phyloP scores from a whole-genome alignment of 2,888 invertebrate species.

The Volucella inanis region DNA sequence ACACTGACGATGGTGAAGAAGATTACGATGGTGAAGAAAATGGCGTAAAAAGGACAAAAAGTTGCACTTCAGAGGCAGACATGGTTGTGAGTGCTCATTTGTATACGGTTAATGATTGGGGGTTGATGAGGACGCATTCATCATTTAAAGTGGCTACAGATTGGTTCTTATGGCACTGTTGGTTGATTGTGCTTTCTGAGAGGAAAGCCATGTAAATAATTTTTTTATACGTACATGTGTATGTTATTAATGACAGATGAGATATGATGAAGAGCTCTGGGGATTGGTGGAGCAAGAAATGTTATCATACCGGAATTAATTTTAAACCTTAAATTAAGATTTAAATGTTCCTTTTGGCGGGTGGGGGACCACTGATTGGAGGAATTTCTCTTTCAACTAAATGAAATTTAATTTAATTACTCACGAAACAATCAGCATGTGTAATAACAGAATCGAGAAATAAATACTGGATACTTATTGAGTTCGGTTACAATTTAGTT shows the following conservation, averaged over 20 bases:
- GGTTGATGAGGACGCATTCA: conserved; percentile 8
- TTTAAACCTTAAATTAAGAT: not conserved
- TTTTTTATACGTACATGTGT: not conserved
- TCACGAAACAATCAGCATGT: too few relatives aligned
- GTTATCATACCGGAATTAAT: not conserved
- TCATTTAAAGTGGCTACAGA: conserved; percentile 25
- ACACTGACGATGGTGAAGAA: not conserved
- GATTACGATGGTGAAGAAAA: conserved; percentile 12
- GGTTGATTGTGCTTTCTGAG: conserved; percentile 15
- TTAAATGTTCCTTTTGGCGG: conserved; percentile 2
- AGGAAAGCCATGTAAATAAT: conserved; percentile 56
- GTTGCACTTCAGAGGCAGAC: conserved; percentile 56
- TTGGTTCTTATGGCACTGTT: conserved; percentile 3
- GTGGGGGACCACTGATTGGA: not conserved
- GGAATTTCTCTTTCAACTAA: not conserved
- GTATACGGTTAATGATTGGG: conserved; percentile 48
- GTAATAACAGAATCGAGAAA: too few relatives aligned
- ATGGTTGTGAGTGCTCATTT: conserved; percentile 61
- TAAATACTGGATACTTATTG: too few relatives aligned
- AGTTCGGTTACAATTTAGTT: too few relatives aligned
- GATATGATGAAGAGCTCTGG: conserved; percentile 6
- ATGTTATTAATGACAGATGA: conserved; percentile 38
- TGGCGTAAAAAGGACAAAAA: conserved; percentile 38
- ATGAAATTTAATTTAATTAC: conserved; percentile 11
- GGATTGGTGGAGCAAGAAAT: conserved; percentile 1